Percentiles rank a stretch among this genome's conserved stretches.
Conservation (phyloP, 2,113 vertebrate genomes). For the Pongo abelii region DNA sequence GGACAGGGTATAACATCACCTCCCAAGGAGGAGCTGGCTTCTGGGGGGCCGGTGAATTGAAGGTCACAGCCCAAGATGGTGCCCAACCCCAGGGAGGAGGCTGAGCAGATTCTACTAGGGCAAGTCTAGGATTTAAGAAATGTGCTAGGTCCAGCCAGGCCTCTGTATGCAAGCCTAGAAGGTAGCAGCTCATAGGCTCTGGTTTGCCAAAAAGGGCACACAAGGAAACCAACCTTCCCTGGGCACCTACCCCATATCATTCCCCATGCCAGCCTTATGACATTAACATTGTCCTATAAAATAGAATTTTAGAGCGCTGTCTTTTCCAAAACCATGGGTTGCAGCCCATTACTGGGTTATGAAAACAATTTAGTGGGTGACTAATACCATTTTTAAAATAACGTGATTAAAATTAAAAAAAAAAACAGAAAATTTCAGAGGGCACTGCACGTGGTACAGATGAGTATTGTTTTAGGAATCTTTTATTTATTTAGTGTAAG, state of each 20-base stretch:
- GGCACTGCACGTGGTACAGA: not conserved
- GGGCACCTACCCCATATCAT: not conserved
- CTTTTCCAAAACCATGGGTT: not conserved
- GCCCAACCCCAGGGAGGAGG: not conserved
- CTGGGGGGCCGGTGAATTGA: conserved; percentile 33
- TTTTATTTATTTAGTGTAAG: not conserved
- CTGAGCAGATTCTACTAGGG: not conserved
- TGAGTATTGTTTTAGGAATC: not conserved
- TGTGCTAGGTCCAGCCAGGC: not conserved
- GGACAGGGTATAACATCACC: conserved; percentile 64
- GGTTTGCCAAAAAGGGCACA: conserved; percentile 28
- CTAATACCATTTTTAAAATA: conserved; percentile 43
- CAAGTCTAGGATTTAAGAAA: conserved; percentile 35
- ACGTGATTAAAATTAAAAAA: not conserved
- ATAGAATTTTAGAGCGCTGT: not conserved
- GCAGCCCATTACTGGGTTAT: not conserved
- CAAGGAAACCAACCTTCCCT: not conserved
- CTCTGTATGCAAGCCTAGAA: not conserved
- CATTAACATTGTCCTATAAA: not conserved
- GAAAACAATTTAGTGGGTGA: conserved; percentile 39
- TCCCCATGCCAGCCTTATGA: not conserved
- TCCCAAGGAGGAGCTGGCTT: conserved; percentile 40
- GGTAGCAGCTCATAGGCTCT: not conserved
- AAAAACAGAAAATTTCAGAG: not conserved
- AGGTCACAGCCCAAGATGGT: conserved; percentile 16